phyloP scores from a whole-genome alignment of 2,113 vertebrate genomes.

The Salminus brasiliensis region DNA sequence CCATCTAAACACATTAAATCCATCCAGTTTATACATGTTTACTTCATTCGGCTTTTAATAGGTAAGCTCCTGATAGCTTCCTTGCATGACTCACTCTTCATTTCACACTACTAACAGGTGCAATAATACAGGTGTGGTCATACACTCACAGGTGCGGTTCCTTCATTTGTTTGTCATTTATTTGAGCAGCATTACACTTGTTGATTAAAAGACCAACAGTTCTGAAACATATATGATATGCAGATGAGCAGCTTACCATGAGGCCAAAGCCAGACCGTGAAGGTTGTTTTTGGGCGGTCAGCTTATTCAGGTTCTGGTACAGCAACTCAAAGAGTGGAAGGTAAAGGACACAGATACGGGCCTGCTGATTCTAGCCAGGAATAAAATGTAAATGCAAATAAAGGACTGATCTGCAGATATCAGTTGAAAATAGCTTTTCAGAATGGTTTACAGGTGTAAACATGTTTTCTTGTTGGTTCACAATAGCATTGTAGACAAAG shows the following conservation, averaged over 20 bases:
- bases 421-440: neutral
- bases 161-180: too few species aligned
- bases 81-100: neutral
- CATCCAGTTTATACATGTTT: too few species aligned
- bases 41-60: too few species aligned
- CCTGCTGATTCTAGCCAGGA: constrained; percentile 89
- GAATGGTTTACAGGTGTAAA: too few species aligned
- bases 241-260: constrained; percentile 66
- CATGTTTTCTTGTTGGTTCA: too few species aligned
- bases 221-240: too few species aligned
- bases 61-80: neutral
- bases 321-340: constrained; percentile 88
- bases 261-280: constrained; percentile 62
- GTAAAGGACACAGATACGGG: constrained; percentile 91
- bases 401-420: neutral
- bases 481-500: too few species aligned
- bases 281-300: constrained; percentile 69
- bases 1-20: too few species aligned
- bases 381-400: neutral
- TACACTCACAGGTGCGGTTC: too few species aligned
- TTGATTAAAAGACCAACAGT: too few species aligned
- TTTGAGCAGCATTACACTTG: too few species aligned
- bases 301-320: constrained; percentile 87
- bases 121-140: too few species aligned
- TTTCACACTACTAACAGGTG: neutral